Evolutionary conservation across 2,113 vertebrate species (phyloP).

Genomic region (Malurus cyaneus): DNA sequence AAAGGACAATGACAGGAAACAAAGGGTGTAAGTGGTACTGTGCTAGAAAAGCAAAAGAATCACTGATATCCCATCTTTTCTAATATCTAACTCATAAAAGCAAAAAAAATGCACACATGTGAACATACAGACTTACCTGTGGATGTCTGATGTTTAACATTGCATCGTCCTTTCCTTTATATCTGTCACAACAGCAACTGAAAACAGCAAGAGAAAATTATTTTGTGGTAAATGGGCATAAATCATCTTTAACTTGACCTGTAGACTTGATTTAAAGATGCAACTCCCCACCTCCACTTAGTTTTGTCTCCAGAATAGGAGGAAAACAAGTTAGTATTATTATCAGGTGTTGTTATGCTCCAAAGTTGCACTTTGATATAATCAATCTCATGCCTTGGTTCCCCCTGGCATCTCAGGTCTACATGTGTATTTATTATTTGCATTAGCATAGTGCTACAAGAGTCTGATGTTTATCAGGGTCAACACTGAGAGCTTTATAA

Average conservation of each 20-base stretch:
- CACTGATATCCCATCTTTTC: not conserved
- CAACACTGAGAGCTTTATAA: not conserved
- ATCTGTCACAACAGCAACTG: not conserved
- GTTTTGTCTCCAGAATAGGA: not conserved
- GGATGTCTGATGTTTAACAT: not conserved
- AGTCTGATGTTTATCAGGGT: not conserved
- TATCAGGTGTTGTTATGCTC: not conserved
- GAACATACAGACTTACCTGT: not conserved
- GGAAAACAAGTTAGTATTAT: not conserved
- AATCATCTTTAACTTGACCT: not conserved
- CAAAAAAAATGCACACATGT: not conserved
- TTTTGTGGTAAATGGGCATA: not conserved
- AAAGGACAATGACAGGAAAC: constrained; percentile 49
- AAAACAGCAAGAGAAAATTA: not conserved
- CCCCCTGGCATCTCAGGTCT: not conserved
- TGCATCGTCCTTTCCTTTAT: not conserved
- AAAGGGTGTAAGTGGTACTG: not conserved
- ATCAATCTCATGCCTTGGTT: not conserved
- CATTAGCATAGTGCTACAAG: not conserved
- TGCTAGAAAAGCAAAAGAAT: not conserved
- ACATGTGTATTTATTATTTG: not conserved
- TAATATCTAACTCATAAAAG: not conserved
- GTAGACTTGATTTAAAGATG: not conserved
- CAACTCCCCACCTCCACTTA: not conserved
- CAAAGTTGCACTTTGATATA: not conserved